phyloP scores from a whole-genome alignment of 2,797 vertebrate species.

The Cygnus olor region DNA sequence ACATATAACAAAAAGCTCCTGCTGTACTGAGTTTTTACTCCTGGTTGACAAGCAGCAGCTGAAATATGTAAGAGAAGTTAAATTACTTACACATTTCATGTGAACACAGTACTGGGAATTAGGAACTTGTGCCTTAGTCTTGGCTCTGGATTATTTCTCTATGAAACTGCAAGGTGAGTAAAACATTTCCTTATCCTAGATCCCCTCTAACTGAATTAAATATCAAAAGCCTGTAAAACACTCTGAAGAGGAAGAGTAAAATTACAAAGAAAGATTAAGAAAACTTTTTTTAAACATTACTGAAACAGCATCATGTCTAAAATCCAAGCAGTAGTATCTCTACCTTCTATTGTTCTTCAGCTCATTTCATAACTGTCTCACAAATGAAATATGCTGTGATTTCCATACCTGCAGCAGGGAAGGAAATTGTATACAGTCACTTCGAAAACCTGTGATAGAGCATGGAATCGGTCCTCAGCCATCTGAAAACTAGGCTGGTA shows the following conservation, averaged over 20 bases:
- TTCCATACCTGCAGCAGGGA: not conserved
- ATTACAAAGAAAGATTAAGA: not conserved
- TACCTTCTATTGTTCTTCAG: not conserved
- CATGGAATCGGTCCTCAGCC: not conserved
- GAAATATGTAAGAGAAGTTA: slow-evolving; percentile 17
- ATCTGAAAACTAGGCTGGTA: not conserved
- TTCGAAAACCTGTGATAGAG: not conserved
- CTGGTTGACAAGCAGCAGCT: slow-evolving; percentile 28
- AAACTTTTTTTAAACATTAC: not conserved
- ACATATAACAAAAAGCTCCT: slow-evolving; percentile 30
- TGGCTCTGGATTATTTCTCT: not conserved
- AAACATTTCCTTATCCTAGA: not conserved
- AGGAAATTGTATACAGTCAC: not conserved
- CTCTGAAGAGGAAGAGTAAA: not conserved
- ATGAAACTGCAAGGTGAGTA: not conserved
- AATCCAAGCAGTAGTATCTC: rapidly evolving
- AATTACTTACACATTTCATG: slow-evolving; percentile 25
- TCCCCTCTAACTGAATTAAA: not conserved
- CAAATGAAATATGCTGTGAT: rapidly evolving
- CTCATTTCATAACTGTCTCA: not conserved
- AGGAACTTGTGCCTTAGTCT: not conserved
- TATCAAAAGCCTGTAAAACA: not conserved
- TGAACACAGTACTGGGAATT: not conserved
- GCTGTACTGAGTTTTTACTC: slow-evolving; percentile 16
- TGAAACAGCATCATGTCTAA: not conserved